Conservation (phyloP, 2,113 vertebrate genomes). For the Chloroceryle aenea region DNA sequence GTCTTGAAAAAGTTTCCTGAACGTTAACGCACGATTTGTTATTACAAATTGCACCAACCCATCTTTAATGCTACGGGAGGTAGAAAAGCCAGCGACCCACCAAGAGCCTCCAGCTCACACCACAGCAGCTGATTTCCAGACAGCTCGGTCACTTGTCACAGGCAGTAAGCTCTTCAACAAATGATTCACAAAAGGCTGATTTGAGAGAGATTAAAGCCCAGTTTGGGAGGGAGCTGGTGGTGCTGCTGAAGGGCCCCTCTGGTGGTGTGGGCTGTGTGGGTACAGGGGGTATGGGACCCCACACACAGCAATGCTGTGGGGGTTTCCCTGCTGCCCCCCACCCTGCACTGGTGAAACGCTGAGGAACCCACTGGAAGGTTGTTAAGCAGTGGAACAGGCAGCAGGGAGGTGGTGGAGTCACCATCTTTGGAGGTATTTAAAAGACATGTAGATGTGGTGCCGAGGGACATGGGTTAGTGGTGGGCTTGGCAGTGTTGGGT, state of each 20-base stretch:
- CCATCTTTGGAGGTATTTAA: too few species aligned
- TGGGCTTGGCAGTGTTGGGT: too few species aligned
- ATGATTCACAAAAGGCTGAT: neutral
- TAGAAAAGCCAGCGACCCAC: neutral
- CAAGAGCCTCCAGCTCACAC: neutral
- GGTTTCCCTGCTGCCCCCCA: neutral
- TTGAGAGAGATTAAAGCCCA: neutral
- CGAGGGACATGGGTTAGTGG: too few species aligned
- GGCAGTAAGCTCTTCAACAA: neutral
- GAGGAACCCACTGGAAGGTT: too few species aligned
- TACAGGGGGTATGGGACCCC: neutral
- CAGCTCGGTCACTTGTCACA: neutral
- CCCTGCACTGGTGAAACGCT: neutral
- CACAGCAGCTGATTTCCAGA: neutral
- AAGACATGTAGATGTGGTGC: too few species aligned
- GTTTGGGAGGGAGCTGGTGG: accelerated
- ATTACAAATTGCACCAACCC: neutral
- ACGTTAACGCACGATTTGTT: neutral
- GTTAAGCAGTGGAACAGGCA: too few species aligned
- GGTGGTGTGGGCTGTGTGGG: accelerated
- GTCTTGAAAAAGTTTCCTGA: neutral
- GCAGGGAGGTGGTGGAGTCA: too few species aligned
- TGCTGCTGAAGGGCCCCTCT: neutral
- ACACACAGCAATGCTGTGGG: neutral
- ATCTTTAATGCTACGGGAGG: accelerated